A percentile compares a stretch with the other conserved stretches of the same genome.
phyloP scores from a whole-genome alignment of 2,888 invertebrate species.

The Coleophora flavipennella region DNA sequence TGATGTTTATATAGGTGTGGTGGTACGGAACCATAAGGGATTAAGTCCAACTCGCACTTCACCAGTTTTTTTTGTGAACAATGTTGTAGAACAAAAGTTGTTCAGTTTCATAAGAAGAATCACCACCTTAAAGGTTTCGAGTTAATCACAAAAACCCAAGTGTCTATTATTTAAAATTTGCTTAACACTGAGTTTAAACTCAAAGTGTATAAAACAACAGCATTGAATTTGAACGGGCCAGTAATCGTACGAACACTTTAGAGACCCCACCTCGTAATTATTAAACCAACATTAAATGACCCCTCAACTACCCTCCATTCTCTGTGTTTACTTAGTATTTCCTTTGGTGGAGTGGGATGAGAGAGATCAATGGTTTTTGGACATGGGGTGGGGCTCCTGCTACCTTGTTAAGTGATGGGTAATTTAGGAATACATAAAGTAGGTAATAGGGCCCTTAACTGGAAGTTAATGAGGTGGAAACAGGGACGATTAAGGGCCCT shows the following conservation, averaged over 20 bases:
- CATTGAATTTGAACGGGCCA: constrained; percentile 65
- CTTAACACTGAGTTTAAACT: constrained; percentile 31
- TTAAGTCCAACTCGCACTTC: too few species aligned
- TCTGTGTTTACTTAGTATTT: background rate
- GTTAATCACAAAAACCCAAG: too few species aligned
- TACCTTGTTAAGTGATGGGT: constrained; percentile 70
- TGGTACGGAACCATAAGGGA: too few species aligned
- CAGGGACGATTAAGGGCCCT: constrained; percentile 47
- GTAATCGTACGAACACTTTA: constrained; percentile 66
- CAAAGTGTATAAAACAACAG: constrained; percentile 29
- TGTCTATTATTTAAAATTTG: too few species aligned
- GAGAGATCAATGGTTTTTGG: constrained; percentile 21
- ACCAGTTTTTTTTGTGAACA: too few species aligned
- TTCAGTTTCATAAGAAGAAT: too few species aligned
- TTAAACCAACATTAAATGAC: constrained; percentile 29
- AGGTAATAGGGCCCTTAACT: constrained; percentile 70
- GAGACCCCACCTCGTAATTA: constrained; percentile 50
- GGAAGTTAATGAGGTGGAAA: constrained; percentile 68
- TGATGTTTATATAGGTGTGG: too few species aligned
- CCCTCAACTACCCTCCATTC: constrained; percentile 13
- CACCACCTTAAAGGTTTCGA: too few species aligned
- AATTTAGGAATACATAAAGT: constrained; percentile 73
- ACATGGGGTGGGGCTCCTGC: constrained; percentile 46
- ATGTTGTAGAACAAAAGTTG: too few species aligned
- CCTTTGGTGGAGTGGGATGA: constrained; percentile 10